Conservation (phyloP, 2,888 invertebrate genomes). For the Serrognathus titanus region DNA sequence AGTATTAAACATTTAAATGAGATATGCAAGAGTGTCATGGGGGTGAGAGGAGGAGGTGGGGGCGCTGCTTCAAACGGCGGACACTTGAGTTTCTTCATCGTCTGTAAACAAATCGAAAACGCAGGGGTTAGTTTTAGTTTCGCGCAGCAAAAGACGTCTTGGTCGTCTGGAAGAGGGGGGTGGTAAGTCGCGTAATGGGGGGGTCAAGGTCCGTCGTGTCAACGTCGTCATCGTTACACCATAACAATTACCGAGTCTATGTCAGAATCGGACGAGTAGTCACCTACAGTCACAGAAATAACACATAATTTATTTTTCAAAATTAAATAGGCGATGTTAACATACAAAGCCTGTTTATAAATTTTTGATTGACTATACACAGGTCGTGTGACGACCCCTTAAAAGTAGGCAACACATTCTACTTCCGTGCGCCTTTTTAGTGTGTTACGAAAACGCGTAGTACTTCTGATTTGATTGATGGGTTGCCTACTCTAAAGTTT, state of each 20-base stretch:
- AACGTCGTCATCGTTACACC: slow-evolving; percentile 29
- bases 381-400: too few relatives aligned
- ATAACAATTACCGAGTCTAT: slow-evolving; percentile 45
- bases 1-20: slow-evolving; percentile 11
- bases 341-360: too few relatives aligned
- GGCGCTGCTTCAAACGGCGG: slow-evolving; percentile 51
- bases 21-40: background rate
- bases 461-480: too few relatives aligned
- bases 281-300: slow-evolving; percentile 8
- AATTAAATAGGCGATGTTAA: background rate
- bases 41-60: background rate
- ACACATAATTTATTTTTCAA: background rate
- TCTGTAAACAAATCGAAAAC: slow-evolving; percentile 48
- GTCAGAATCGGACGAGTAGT: slow-evolving; percentile 31
- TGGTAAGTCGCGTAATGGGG: background rate
- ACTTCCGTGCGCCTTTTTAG: too few relatives aligned
- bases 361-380: too few relatives aligned
- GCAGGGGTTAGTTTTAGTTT: background rate
- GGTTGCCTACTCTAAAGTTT: too few relatives aligned
- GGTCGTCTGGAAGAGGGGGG: background rate
- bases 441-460: too few relatives aligned
- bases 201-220: background rate
- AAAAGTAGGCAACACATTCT: too few relatives aligned
- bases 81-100: slow-evolving; percentile 66
- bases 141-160: background rate